A percentile compares a stretch with the other conserved stretches of the same genome.
These are phyloP conservation scores for Karalla daura DNA, from an alignment of 2,797 vertebrate species.

Conservation along the genomic window DNA sequence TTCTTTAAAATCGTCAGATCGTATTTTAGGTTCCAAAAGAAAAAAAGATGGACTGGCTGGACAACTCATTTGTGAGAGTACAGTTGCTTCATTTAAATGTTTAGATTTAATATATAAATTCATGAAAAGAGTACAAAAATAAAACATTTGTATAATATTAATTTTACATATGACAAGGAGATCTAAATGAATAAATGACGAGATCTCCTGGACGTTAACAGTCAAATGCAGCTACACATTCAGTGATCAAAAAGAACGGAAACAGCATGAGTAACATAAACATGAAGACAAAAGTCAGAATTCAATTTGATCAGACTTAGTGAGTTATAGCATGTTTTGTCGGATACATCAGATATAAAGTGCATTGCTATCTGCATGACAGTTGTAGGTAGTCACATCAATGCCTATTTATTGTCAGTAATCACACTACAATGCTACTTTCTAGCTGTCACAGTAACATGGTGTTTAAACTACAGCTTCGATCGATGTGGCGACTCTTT, in stretches of 20 bases:
- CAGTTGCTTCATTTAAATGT: slow-evolving; percentile 72
- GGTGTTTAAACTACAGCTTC: slow-evolving; percentile 37
- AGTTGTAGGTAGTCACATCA: slow-evolving; percentile 62
- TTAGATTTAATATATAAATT: slow-evolving; percentile 70
- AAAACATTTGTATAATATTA: slow-evolving; percentile 78
- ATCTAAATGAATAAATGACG: slow-evolving; percentile 41
- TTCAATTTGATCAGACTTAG: slow-evolving; percentile 52
- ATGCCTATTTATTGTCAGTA: slow-evolving; percentile 38
- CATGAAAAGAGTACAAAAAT: slow-evolving; percentile 81
- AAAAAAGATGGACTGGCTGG: slow-evolving; percentile 26
- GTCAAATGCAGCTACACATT: slow-evolving; percentile 60
- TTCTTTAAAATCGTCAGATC: slow-evolving; percentile 37
- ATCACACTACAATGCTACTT: slow-evolving; percentile 10
- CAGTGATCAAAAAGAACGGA: slow-evolving; percentile 37
- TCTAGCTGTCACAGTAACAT: slow-evolving; percentile 16
- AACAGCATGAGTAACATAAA: slow-evolving; percentile 37
- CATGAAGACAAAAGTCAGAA: slow-evolving; percentile 32
- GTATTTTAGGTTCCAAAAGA: slow-evolving; percentile 42
- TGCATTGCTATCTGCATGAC: slow-evolving; percentile 78
- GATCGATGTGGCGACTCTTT: slow-evolving; percentile 24
- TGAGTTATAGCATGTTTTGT: slow-evolving; percentile 30
- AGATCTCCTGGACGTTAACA: slow-evolving; percentile 37
- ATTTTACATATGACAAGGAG: slow-evolving; percentile 64
- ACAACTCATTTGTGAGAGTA: slow-evolving; percentile 62
- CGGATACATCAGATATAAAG: slow-evolving; percentile 80